Base-by-base conservation (phyloP, 2,113 vertebrate genomes). In the Hippopotamus amphibius region DNA sequence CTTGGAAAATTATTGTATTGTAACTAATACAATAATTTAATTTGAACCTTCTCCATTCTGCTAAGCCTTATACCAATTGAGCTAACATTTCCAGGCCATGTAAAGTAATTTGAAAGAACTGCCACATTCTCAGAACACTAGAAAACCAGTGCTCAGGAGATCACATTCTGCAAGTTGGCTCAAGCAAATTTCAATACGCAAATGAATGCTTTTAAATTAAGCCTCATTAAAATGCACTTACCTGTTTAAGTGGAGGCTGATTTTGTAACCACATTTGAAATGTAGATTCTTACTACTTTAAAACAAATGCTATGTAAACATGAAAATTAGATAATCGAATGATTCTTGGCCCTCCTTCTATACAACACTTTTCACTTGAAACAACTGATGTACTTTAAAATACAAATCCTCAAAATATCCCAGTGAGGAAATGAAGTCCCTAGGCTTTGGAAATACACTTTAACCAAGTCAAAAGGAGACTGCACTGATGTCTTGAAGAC, bases 261-360 rank as follows among this genome's bases (percentile, higher is more conserved):
- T 98, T 97, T 96, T 82, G 76, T 80, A 96, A 95, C 92, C 92
- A 88, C 91, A 95, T 97, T 98, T 95, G 95, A 95, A 97, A 97
- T 98, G 95, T 97, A 97, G 77, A 97, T 97, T 98, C 96, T 71
- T 68, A 97, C 91, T 90, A 97, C 93, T 96, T 97, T 97, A 93
- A 96, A 98, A 97, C 90, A 97, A 97, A 97, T 94, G 81, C 97
- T 97, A 97, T 97, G 96, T 97, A 97, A 98, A 98, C 96, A 97
- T 93, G 86, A 95, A 94, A 97, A 97, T 97, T 97, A 97, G 94
- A 95, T 97, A 97, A 97, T 94, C 97, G 97, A 94, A 94, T 68
- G 95, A 97, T 96, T 88, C 93, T 95, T 88, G 94, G 93, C 95
- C 94, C 92, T 95, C 93, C 50, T 74, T 97, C 85, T 95, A 72